Base-by-base conservation (phyloP, 2,797 vertebrate genomes). In the Labeo calbasu region DNA sequence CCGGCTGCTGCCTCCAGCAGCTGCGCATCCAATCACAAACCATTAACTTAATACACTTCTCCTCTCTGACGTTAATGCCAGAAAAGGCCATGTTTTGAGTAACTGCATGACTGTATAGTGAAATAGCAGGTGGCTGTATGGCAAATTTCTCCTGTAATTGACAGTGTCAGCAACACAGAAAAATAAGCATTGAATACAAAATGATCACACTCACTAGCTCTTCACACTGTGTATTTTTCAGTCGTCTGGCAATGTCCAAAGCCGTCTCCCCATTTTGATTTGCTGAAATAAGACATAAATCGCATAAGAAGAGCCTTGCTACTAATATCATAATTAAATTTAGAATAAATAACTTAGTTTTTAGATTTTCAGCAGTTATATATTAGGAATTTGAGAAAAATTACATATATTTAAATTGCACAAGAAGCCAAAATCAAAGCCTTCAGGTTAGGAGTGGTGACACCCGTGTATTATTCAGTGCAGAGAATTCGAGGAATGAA, bases 241-340 rank as follows among this genome's bases (percentile, higher is more conserved):
- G 68, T 91, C 96, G 94, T 89, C 94, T 96, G 21, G 96, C 94
- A 21, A 95, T 95, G 83, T 97, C 96, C 84, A 96, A 89, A 72
- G 96, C 94, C 0, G 95, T 96, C 91, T 97, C 96, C 76, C 96
- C 96, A 85, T 93, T 93, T 87, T 97, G 96, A 91, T 97, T 97
- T 70, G 94, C 96, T 97, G 88, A 77, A 87, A 89, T 75, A 21
- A 87, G 8, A 87, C 50, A 77, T 3, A 78, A 59, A 78, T n/a
- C 14, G 2, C 19, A 73, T 7, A 14, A 40, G 55, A 11, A n/a
- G 11, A 28, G 68, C 23, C 7, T 72, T n/a, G 43, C 32, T 61
- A n/a, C 2, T 53, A 32, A 25, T 21, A 32, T 21, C 17, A 15
- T 28, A 50, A 51, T 72, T 51, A 1, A 51, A 72, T 71, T 28